Evolutionary conservation across 2,888 invertebrate genomes (phyloP).

Genomic region (Cremastobaeus sp.): DNA sequence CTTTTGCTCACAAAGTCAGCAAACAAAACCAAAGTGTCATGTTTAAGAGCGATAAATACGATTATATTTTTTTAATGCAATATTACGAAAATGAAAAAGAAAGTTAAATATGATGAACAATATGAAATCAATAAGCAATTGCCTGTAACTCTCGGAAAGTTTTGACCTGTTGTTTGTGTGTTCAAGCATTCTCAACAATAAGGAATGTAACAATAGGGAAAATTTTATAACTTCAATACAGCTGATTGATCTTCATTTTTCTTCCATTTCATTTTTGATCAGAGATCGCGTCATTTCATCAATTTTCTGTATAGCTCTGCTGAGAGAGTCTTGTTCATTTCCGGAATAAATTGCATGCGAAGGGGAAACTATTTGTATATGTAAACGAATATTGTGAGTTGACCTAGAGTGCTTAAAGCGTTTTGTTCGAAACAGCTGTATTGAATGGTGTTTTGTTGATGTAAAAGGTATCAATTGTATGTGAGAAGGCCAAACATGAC

Average conservation of each 20-base stretch:
- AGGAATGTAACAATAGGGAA: too few relatives aligned
- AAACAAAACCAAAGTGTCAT: conserved; percentile 32
- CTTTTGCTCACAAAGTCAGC: conserved; percentile 37
- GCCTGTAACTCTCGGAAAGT: conserved; percentile 15
- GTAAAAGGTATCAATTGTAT: conserved; percentile 13
- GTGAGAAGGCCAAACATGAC: conserved; percentile 72
- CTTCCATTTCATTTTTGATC: too few relatives aligned
- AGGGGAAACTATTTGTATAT: neutral
- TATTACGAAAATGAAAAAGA: conserved; percentile 33
- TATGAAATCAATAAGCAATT: conserved; percentile 19
- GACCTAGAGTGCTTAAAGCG: neutral
- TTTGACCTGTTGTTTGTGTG: conserved; percentile 14
- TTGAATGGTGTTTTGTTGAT: conserved; percentile 39
- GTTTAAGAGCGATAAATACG: conserved; percentile 42
- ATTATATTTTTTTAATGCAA: conserved; percentile 52
- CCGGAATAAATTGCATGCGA: too few relatives aligned
- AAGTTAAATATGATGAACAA: conserved; percentile 38
- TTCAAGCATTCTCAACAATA: too few relatives aligned
- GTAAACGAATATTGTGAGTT: neutral
- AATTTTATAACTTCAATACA: too few relatives aligned
- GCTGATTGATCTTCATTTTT: too few relatives aligned
- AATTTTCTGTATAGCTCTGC: too few relatives aligned
- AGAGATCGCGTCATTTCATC: too few relatives aligned
- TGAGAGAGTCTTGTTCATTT: too few relatives aligned
- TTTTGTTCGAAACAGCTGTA: conserved; percentile 34